Conservation (phyloP, 2,888 invertebrate genomes). For the Serrognathus titanus region DNA sequence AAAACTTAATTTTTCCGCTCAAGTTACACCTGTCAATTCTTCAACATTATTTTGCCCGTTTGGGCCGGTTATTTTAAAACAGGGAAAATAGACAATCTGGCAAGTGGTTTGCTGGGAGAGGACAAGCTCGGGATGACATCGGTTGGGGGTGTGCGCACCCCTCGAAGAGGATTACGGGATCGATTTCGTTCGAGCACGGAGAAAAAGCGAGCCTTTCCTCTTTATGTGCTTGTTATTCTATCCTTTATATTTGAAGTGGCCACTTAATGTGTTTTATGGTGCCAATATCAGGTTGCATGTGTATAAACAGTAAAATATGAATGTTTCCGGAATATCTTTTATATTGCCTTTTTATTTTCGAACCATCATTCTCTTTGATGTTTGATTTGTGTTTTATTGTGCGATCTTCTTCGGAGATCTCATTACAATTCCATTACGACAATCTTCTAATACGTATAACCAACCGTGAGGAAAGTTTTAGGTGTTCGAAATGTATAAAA, state of each 20-base stretch:
- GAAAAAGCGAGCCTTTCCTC: constrained; percentile 35
- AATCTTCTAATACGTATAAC: too few relatives aligned
- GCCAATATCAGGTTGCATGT: constrained; percentile 42
- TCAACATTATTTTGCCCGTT: too few relatives aligned
- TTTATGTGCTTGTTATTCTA: constrained; percentile 47
- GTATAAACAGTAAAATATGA: constrained; percentile 40
- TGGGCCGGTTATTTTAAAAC: too few relatives aligned
- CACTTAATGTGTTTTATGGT: constrained; percentile 46
- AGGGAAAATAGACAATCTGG: constrained; percentile 25
- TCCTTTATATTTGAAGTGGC: constrained; percentile 47
- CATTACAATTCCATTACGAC: too few relatives aligned
- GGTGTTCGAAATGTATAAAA: neutral
- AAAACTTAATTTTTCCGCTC: too few relatives aligned
- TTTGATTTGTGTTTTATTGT: constrained; percentile 14
- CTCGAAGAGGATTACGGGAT: constrained; percentile 44
- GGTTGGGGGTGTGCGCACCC: constrained; percentile 22
- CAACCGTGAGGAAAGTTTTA: too few relatives aligned
- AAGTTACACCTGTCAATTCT: too few relatives aligned
- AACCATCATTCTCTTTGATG: constrained; percentile 18
- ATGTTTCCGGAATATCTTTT: constrained; percentile 25
- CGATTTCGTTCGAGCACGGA: constrained; percentile 42
- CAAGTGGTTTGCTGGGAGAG: constrained; percentile 27
- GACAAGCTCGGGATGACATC: constrained; percentile 16
- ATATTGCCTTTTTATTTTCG: constrained; percentile 21
- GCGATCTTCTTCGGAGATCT: neutral